Percentiles rank a stretch among this genome's conserved stretches.
phyloP scores from a whole-genome alignment of 2,888 invertebrate genomes.

The Phaedon cochleariae region DNA sequence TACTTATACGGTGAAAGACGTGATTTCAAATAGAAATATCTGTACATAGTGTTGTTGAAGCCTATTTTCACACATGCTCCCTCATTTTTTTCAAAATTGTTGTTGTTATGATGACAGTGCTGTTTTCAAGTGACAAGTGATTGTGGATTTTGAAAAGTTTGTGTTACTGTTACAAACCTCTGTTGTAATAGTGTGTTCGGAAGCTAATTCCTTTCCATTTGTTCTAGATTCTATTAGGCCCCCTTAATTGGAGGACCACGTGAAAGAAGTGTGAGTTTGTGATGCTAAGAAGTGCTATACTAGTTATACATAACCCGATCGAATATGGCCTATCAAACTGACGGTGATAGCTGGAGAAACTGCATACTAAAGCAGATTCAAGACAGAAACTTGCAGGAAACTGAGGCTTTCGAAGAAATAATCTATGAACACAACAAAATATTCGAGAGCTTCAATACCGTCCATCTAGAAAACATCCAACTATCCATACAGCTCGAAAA shows the following conservation, averaged over 20 bases:
- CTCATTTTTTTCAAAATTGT: too few species aligned
- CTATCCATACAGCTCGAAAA: conserved; percentile 87
- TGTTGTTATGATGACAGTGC: conserved; percentile 1
- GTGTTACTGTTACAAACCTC: conserved; percentile 20
- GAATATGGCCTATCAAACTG: conserved; percentile 26
- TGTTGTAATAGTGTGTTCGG: not conserved
- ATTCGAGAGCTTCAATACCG: conserved; percentile 82
- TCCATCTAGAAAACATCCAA: conserved; percentile 85
- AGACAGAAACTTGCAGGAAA: conserved; percentile 78
- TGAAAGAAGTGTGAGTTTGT: conserved; percentile 27
- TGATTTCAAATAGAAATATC: too few species aligned
- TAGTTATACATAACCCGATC: not conserved
- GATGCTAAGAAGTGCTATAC: too few species aligned
- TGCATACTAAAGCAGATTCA: conserved; percentile 75
- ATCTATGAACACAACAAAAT: conserved; percentile 85
- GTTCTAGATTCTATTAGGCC: conserved; percentile 37
- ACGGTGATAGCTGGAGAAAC: conserved; percentile 70
- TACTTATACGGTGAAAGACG: too few species aligned
- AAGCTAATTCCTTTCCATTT: conserved; percentile 30
- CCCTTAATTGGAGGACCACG: conserved; percentile 25
- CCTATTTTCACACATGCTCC: too few species aligned
- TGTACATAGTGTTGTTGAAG: too few species aligned
- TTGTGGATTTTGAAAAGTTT: conserved; percentile 30
- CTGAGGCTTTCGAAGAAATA: conserved; percentile 79
- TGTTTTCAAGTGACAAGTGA: conserved; percentile 26